phyloP scores from a whole-genome alignment of 2,888 invertebrate species.

The Drosophila leonis region DNA sequence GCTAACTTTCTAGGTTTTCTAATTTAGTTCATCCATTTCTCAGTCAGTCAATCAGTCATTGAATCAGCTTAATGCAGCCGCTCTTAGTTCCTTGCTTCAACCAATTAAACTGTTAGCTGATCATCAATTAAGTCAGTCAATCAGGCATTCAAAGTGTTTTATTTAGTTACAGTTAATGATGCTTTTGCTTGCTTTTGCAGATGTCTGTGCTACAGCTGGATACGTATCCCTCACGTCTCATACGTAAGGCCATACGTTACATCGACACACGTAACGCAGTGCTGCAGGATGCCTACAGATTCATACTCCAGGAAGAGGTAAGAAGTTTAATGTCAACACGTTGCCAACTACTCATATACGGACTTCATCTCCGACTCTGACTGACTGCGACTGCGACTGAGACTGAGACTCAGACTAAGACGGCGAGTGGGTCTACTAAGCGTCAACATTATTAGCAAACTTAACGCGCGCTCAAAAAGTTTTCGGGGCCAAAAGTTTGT shows the following conservation, averaged over 20 bases:
- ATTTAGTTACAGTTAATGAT: constrained; percentile 1
- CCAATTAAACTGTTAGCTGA: not conserved
- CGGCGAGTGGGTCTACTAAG: constrained; percentile 36
- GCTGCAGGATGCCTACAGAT: constrained; percentile 81
- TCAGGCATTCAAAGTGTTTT: not conserved
- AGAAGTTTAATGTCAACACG: constrained; percentile 54
- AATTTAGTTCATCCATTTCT: not conserved
- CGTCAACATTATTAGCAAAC: constrained; percentile 79
- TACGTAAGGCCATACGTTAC: constrained; percentile 82
- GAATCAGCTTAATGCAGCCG: too few relatives aligned
- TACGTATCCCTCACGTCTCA: constrained; percentile 83
- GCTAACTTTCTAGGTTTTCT: not conserved
- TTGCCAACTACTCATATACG: constrained; percentile 37
- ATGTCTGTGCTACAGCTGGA: constrained; percentile 81
- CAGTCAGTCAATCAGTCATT: not conserved
- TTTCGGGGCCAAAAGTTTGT: constrained; percentile 72
- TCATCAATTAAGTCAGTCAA: not conserved
- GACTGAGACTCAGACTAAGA: constrained; percentile 10
- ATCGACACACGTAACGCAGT: constrained; percentile 75
- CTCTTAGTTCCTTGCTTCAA: not conserved
- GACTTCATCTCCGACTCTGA: constrained; percentile 2
- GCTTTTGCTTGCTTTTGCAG: constrained; percentile 60
- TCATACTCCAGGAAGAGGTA: constrained; percentile 84
- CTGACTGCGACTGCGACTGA: not conserved
- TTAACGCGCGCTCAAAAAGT: constrained; percentile 72